Conservation (phyloP, 1,140 invertebrate genomes). For the Atopsyche davidsoni region DNA sequence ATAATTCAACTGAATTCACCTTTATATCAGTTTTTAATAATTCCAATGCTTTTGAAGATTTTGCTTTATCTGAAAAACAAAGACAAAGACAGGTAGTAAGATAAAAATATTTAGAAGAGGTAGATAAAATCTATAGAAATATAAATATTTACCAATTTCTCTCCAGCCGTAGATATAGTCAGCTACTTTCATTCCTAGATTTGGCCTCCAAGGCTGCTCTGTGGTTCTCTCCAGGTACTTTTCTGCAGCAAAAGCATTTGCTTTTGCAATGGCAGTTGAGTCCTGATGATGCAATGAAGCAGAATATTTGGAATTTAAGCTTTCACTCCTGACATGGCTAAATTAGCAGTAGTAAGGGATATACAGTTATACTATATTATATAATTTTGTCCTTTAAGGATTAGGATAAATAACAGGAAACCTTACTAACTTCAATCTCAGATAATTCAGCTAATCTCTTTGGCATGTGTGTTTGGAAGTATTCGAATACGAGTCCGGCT, state of each 20-base stretch:
- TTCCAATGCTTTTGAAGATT: background rate
- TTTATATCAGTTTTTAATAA: background rate
- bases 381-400: too few species aligned
- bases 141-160: conserved; percentile 7
- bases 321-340: too few species aligned
- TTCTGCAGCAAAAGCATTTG: conserved; percentile 13
- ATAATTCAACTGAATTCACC: background rate
- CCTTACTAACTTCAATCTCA: conserved; percentile 1
- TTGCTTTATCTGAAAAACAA: conserved; percentile 6
- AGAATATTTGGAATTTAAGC: too few species aligned
- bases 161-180: conserved; percentile 15
- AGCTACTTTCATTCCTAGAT: conserved; percentile 17
- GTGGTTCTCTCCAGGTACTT: conserved; percentile 9
- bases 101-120: background rate
- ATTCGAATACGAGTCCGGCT: conserved; percentile 43
- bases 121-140: conserved; percentile 2
- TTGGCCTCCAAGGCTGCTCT: conserved; percentile 17
- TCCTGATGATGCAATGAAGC: too few species aligned
- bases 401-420: too few species aligned
- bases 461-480: conserved; percentile 19
- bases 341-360: too few species aligned
- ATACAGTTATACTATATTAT: too few species aligned
- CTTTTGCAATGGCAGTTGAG: background rate
- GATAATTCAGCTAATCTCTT: conserved; percentile 16
- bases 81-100: background rate